A percentile compares a stretch with the other conserved stretches of the same genome.
These are phyloP conservation scores for Capitella teleta DNA, from an alignment of 1,140 invertebrate species.

Conservation along the genomic window DNA sequence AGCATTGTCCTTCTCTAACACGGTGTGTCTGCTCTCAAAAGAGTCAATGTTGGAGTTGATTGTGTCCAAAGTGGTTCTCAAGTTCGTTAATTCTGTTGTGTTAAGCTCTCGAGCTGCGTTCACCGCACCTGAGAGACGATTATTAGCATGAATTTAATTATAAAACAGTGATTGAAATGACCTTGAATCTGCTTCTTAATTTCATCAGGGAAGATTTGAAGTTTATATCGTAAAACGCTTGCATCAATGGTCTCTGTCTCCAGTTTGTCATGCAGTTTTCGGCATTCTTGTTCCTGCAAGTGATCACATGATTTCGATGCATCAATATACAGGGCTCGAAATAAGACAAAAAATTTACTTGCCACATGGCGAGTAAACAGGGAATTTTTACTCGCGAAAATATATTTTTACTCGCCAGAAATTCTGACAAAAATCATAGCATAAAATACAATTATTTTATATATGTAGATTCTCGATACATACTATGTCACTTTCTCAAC, in stretches of 20 bases:
- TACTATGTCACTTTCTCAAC: too few species aligned
- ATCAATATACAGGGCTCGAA: too few species aligned
- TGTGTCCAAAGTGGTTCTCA: slow-evolving; percentile 22
- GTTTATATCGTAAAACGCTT: slow-evolving; percentile 30
- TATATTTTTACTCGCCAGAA: too few species aligned
- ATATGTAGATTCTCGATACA: too few species aligned
- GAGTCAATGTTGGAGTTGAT: slow-evolving; percentile 27
- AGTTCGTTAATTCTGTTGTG: slow-evolving; percentile 19
- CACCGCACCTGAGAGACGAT: slow-evolving; percentile 22
- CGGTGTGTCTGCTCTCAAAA: slow-evolving; percentile 19
- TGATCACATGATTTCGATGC: background rate
- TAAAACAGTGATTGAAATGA: slow-evolving; percentile 7
- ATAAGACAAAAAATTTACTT: too few species aligned
- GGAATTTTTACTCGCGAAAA: too few species aligned
- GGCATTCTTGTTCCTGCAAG: slow-evolving; percentile 25
- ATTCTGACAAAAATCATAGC: too few species aligned
- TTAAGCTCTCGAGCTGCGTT: slow-evolving; percentile 30
- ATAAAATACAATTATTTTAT: too few species aligned
- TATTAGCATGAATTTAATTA: background rate
- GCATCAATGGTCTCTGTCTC: slow-evolving; percentile 37
- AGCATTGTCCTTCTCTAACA: slow-evolving; percentile 31
- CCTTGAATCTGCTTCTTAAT: slow-evolving; percentile 35
- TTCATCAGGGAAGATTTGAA: slow-evolving; percentile 27
- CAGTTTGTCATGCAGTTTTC: slow-evolving; percentile 24
- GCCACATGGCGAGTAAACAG: too few species aligned